Conservation (phyloP, 2,888 invertebrate genomes). For the Sinohyriopsis cumingii region DNA sequence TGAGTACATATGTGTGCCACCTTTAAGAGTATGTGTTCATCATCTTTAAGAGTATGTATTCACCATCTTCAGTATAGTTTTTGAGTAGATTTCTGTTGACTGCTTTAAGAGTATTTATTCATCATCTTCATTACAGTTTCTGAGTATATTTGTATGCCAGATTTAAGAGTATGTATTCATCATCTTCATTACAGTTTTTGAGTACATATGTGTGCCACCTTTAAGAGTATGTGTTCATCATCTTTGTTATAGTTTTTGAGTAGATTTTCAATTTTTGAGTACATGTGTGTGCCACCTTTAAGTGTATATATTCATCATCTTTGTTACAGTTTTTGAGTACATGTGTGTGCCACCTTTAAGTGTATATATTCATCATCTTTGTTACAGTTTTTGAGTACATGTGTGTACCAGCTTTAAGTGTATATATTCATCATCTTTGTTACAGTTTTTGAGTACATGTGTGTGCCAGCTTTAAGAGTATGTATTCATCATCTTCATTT, state of each 20-base stretch:
- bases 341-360: not conserved
- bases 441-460: not conserved
- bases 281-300: too few relatives aligned
- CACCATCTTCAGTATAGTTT: not conserved
- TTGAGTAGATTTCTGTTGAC: not conserved
- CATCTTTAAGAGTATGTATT: too few relatives aligned
- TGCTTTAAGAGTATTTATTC: not conserved
- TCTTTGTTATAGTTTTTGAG: conserved; percentile 36
- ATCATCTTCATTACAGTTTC: too few relatives aligned
- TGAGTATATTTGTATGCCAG: too few relatives aligned
- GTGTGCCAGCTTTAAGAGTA: not conserved
- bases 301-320: too few relatives aligned
- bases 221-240: not conserved
- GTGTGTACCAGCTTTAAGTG: too few relatives aligned
- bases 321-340: not conserved
- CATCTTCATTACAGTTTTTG: conserved; percentile 34
- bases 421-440: too few relatives aligned
- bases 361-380: not conserved
- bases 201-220: not conserved
- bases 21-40: too few relatives aligned
- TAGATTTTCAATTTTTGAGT: conserved; percentile 33
- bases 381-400: too few relatives aligned
- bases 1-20: too few relatives aligned
- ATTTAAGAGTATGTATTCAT: too few relatives aligned
- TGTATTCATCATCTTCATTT: not conserved